phyloP scores from a whole-genome alignment of 2,113 vertebrate genomes.

The Upupa epops region DNA sequence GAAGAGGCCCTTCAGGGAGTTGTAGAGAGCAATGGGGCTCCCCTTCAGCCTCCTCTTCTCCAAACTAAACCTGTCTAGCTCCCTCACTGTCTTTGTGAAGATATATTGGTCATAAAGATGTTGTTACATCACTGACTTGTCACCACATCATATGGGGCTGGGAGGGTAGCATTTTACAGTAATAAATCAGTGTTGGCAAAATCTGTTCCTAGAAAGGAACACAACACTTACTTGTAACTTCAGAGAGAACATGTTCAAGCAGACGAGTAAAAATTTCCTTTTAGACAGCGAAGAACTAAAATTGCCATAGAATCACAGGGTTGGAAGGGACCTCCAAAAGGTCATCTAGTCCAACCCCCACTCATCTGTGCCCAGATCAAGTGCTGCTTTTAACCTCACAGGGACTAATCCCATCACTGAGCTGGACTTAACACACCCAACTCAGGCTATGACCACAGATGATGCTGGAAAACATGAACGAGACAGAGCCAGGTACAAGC shows the following conservation, averaged over 20 bases:
- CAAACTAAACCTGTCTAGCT: no score
- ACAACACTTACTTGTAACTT: background rate
- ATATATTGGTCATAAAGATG: background rate
- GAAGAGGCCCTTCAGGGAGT: no score
- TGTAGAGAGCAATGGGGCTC: no score
- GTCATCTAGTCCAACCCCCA: no score
- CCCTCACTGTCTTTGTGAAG: background rate
- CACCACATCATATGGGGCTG: background rate
- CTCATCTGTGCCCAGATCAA: background rate
- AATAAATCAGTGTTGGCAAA: background rate
- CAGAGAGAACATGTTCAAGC: background rate
- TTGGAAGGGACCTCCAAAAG: no score
- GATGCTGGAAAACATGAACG: background rate
- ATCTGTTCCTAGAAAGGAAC: background rate
- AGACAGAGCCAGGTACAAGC: background rate
- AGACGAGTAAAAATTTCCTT: background rate
- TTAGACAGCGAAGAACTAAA: background rate
- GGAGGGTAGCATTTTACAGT: background rate
- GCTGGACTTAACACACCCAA: background rate
- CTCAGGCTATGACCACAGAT: background rate
- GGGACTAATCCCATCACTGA: background rate
- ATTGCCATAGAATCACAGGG: no score
- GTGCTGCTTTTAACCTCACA: background rate
- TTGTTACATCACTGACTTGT: background rate
- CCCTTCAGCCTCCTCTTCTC: no score